phyloP scores from a whole-genome alignment of 1,140 invertebrate species.

The Zophobas morio region DNA sequence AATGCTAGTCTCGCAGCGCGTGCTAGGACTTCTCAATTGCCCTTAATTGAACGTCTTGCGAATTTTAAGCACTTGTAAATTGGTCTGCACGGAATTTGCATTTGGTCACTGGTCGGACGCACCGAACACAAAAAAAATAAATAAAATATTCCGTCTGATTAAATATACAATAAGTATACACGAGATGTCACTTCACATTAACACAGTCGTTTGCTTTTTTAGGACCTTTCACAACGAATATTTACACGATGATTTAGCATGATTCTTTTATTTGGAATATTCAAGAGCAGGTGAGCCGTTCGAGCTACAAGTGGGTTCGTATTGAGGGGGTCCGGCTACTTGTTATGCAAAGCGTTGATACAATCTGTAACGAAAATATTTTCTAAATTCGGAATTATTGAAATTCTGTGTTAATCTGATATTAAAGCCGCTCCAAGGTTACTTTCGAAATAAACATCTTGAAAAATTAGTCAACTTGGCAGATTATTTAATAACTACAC shows the following conservation, averaged over 20 bases:
- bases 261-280: not conserved
- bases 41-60: constrained; percentile 33
- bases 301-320: not conserved
- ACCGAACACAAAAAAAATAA: constrained; percentile 12
- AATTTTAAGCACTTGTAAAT: constrained; percentile 34
- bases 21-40: constrained; percentile 20
- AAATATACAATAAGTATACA: not conserved
- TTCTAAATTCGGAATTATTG: not conserved
- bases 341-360: not conserved
- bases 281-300: not conserved
- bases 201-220: not conserved
- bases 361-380: not conserved
- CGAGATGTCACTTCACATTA: not conserved
- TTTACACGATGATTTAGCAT: not conserved
- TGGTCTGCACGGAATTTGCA: constrained; percentile 30
- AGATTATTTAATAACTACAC: constrained; percentile 24
- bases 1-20: constrained; percentile 27
- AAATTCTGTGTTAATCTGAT: not conserved
- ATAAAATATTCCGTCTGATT: not conserved
- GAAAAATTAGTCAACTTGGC: constrained; percentile 16
- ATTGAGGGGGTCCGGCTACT: not conserved
- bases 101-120: not conserved
- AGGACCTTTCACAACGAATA: not conserved
- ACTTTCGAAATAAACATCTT: not conserved
- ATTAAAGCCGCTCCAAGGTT: not conserved